Percentiles rank a stretch among this genome's conserved stretches.
Conservation (phyloP, 2,113 vertebrate genomes). For the Phalacrocorax pelagicus region DNA sequence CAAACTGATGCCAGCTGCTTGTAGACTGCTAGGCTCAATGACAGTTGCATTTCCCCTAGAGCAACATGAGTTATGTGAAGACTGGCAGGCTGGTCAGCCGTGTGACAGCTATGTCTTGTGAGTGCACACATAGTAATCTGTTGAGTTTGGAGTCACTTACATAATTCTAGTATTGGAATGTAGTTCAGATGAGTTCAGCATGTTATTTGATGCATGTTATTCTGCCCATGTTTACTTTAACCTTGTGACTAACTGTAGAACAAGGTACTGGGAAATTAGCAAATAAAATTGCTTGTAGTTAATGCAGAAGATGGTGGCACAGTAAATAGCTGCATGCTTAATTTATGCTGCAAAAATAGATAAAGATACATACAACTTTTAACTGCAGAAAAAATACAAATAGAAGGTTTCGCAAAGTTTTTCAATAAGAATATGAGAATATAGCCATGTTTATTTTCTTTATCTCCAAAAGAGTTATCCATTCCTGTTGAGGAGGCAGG, state of each 20-base stretch:
- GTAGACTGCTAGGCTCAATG: background rate
- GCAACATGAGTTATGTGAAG: background rate
- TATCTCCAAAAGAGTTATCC: background rate
- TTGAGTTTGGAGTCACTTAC: background rate
- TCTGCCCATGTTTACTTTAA: background rate
- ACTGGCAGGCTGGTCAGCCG: fast-evolving
- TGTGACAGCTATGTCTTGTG: background rate
- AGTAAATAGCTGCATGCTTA: background rate
- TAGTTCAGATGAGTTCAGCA: background rate
- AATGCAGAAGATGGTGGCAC: background rate
- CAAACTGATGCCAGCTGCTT: background rate
- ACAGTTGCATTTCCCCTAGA: background rate
- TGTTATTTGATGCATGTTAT: background rate
- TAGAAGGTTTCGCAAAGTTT: background rate
- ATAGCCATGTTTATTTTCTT: background rate
- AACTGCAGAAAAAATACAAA: background rate
- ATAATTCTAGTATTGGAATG: background rate
- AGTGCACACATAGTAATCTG: background rate
- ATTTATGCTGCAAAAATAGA: background rate
- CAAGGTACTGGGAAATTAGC: background rate
- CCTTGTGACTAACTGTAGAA: background rate
- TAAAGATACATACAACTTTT: background rate
- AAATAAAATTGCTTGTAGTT: background rate
- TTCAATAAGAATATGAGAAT: background rate
- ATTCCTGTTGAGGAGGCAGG: background rate